Evolutionary conservation across 2,888 invertebrate genomes (phyloP).

Genomic region (Osmoderma eremita): DNA sequence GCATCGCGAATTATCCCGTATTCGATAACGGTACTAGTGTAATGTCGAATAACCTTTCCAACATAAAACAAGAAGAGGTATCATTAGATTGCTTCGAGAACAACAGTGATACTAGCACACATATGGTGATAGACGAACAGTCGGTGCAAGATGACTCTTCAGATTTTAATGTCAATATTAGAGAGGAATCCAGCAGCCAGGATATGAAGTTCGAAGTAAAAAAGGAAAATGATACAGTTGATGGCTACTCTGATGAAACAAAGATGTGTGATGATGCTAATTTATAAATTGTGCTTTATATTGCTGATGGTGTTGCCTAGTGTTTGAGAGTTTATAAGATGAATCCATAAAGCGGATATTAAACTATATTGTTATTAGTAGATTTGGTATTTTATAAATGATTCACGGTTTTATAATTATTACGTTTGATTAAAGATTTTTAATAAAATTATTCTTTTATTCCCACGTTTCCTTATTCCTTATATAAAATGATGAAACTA

Average conservation of each 20-base stretch:
- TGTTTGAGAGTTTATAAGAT: too few species aligned
- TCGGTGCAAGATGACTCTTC: slow-evolving; percentile 35
- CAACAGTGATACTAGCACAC: slow-evolving; percentile 39
- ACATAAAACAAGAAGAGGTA: slow-evolving; percentile 41
- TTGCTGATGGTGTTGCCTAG: too few species aligned
- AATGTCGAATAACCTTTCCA: slow-evolving; percentile 5
- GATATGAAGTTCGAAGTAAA: slow-evolving; percentile 7
- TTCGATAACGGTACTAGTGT: slow-evolving; percentile 15
- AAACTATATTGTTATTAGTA: too few species aligned
- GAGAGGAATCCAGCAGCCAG: slow-evolving; percentile 31
- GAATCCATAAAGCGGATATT: too few species aligned
- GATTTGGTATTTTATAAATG: too few species aligned
- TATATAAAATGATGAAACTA: not conserved
- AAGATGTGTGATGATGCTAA: slow-evolving; percentile 6
- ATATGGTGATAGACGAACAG: slow-evolving; percentile 42
- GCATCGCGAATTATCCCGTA: slow-evolving; percentile 3
- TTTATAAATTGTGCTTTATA: not conserved
- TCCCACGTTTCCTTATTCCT: too few species aligned
- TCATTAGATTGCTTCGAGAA: slow-evolving; percentile 42
- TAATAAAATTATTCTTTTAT: too few species aligned
- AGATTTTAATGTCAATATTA: slow-evolving; percentile 34
- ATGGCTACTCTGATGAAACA: slow-evolving; percentile 5
- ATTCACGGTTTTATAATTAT: too few species aligned
- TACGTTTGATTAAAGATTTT: too few species aligned
- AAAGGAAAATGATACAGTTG: not conserved